Conservation (phyloP, 1,140 invertebrate genomes). For the Pteromalus puparum region DNA sequence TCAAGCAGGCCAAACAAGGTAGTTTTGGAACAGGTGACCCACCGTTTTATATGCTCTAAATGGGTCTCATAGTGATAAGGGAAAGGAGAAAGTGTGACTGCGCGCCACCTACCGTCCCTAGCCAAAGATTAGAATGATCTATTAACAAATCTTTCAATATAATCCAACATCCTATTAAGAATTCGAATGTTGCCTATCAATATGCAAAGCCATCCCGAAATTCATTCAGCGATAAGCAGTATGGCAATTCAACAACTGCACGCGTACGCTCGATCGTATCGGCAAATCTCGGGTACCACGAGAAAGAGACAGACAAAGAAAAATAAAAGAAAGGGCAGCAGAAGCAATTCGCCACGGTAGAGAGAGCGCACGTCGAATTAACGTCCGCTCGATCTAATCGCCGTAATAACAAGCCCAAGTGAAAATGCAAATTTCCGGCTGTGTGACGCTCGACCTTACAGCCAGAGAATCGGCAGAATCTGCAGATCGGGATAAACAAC, state of each 20-base stretch:
- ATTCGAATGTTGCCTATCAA: background rate
- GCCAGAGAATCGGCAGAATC: background rate
- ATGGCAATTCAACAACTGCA: background rate
- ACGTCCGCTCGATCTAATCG: constrained; percentile 48
- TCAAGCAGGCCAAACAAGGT: no score
- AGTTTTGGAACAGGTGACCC: no score
- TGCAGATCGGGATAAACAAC: constrained; percentile 22
- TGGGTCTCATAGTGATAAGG: no score
- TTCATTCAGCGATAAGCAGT: constrained; percentile 5
- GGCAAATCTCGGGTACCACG: constrained; percentile 7
- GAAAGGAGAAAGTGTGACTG: no score
- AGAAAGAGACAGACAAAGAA: background rate
- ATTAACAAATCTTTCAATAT: background rate
- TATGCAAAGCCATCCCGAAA: background rate
- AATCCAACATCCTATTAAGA: background rate
- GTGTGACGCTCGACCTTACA: background rate
- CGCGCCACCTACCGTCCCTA: no score
- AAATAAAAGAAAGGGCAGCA: background rate
- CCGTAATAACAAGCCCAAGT: constrained; percentile 49
- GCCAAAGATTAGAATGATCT: no score
- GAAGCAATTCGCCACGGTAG: constrained; percentile 19
- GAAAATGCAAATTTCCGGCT: constrained; percentile 50
- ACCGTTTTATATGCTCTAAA: no score
- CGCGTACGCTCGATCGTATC: constrained; percentile 8
- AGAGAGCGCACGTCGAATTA: constrained; percentile 37